Percentiles rank a stretch among this genome's conserved stretches.
phyloP scores from a whole-genome alignment of 2,797 vertebrate genomes.

The Sebastes kiyomatsui region DNA sequence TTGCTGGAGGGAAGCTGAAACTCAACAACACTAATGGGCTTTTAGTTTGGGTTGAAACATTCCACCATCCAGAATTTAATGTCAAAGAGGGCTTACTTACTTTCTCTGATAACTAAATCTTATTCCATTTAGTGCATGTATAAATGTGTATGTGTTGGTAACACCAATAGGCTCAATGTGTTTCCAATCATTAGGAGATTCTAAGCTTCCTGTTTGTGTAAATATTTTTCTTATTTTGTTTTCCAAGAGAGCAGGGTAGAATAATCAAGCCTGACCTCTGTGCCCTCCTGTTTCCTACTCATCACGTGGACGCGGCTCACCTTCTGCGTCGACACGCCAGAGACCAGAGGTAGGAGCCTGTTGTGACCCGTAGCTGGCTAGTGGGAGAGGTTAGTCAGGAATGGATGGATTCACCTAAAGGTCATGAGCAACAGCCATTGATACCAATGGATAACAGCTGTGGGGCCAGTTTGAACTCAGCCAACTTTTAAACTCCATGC shows the following conservation, averaged over 20 bases:
- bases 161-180: slow-evolving; percentile 49
- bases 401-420: slow-evolving; percentile 31
- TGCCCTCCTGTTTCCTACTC: slow-evolving; percentile 50
- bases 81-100: not conserved
- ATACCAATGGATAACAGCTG: slow-evolving; percentile 55
- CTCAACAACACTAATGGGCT: slow-evolving; percentile 53
- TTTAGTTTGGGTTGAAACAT: slow-evolving; percentile 39
- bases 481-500: not conserved
- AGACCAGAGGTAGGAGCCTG: slow-evolving; percentile 10
- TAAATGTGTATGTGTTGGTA: not conserved
- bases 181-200: slow-evolving; percentile 72
- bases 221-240: slow-evolving; percentile 76
- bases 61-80: slow-evolving; percentile 33
- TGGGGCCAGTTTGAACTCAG: slow-evolving; percentile 1
- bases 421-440: slow-evolving; percentile 26
- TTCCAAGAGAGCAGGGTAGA: slow-evolving; percentile 55
- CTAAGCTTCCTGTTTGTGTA: slow-evolving; percentile 76
- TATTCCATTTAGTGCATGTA: not conserved
- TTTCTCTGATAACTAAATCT: not conserved
- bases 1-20: slow-evolving; percentile 61
- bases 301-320: not conserved
- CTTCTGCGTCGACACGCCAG: slow-evolving; percentile 15
- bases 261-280: slow-evolving; percentile 65
- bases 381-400: slow-evolving; percentile 16
- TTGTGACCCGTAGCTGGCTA: not conserved